Percentiles rank a stretch among this genome's conserved stretches.
phyloP scores from a whole-genome alignment of 2,113 vertebrate genomes.

The Castor canadensis region DNA sequence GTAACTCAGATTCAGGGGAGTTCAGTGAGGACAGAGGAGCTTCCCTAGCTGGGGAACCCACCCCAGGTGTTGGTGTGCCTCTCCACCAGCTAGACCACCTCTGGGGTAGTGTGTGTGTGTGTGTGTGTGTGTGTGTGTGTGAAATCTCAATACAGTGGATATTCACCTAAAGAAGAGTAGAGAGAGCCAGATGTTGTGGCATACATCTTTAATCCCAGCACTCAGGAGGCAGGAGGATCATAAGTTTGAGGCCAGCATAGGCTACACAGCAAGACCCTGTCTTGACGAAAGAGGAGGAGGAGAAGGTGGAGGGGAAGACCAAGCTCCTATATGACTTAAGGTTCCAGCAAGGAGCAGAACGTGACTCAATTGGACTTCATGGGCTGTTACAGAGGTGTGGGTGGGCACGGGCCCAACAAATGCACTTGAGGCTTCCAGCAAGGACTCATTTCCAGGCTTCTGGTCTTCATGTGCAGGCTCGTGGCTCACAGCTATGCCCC shows the following conservation, averaged over 20 bases:
- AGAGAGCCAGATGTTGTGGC: too few relatives aligned
- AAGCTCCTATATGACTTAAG: not conserved
- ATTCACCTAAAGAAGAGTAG: not conserved
- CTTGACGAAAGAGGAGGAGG: too few relatives aligned
- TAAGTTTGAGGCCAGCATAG: too few relatives aligned
- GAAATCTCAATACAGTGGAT: too few relatives aligned
- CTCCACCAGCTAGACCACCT: not conserved
- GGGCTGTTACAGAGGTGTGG: not conserved
- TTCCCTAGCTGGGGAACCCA: rapidly evolving
- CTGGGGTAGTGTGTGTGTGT: not conserved
- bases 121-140: not conserved
- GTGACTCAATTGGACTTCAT: not conserved
- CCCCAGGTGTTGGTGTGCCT: not conserved
- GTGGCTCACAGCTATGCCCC: not conserved
- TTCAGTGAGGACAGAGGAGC: not conserved
- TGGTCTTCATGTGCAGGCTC: not conserved
- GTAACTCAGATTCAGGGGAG: not conserved
- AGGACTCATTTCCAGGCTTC: not conserved
- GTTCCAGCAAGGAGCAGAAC: not conserved
- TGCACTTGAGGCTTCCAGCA: not conserved
- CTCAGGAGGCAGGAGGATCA: too few relatives aligned
- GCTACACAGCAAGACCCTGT: too few relatives aligned
- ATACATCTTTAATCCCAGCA: too few relatives aligned
- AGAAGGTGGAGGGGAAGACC: not conserved
- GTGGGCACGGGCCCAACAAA: not conserved